Evolutionary conservation across 2,113 vertebrate genomes (phyloP), one percentile per base, ranked within the genome.

Genomic region (Silurus asotus): DNA sequence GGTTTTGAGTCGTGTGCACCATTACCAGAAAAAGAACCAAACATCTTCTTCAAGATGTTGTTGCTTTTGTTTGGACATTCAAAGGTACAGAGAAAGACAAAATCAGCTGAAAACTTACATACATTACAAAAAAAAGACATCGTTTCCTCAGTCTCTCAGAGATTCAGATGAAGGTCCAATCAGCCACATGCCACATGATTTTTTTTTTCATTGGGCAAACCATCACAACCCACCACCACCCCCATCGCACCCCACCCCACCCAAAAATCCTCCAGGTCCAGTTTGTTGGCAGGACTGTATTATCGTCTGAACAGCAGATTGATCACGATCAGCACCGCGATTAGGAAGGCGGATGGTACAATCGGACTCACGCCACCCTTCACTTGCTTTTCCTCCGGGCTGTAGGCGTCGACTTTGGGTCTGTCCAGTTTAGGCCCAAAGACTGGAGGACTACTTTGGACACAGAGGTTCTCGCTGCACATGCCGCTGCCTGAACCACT

Each of bases 401-500:
- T 88, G 84, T 95, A 95, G 7, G 95, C 92, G 0, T 96, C 96
- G 0, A 95, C 89, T 88, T 95, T 94, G 58, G 95, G 91, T 0
- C 92, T 93, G 89, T 93, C 90, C 0, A 93, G 92, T 87, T 94
- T 93, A 72, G 94, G 88, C 17, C 88, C 88, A 37, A 89, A 90
- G 28, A 87, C 72, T 8, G 87, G 87, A 0, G 93, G 91, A 65
- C 92, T 87, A 86, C 84, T 91, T 19, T 91, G 92, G 37, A 88
- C 2, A 8, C 98, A 98, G 28, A 92, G 77, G 0, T 96, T 95
- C 0, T 97, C 96, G 0, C 90, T 88, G 89, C 97, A 99, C 93
- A 95, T 96, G 0, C 97, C 98, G 0, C 98, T 99, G 19, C 98
- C 98, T 0, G 98, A 99, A 81, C 98, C 97, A 0, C 98, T 98